phyloP scores from a whole-genome alignment of 2,888 invertebrate genomes.

The Drosophila hawaiiensis region DNA sequence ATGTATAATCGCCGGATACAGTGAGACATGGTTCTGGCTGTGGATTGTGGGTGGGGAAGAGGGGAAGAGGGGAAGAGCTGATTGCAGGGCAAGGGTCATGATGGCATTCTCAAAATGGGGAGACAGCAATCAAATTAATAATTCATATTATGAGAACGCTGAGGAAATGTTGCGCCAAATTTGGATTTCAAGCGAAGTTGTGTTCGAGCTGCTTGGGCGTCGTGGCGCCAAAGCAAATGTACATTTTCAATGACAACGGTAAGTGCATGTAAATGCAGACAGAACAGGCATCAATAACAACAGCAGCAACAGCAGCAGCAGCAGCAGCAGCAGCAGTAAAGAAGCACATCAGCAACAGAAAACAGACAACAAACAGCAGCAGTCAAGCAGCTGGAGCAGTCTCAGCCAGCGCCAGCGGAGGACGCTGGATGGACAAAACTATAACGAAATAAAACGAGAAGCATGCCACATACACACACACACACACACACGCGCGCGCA shows the following conservation, averaged over 20 bases:
- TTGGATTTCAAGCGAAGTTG: constrained; percentile 21
- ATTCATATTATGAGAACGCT: constrained; percentile 70
- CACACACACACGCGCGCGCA: constrained; percentile 9
- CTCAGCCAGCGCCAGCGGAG: constrained; percentile 5
- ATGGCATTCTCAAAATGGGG: constrained; percentile 16
- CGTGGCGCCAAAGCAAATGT: constrained; percentile 62
- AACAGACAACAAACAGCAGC: constrained; percentile 4
- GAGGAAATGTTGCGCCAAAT: constrained; percentile 56
- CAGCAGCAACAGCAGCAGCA: constrained; percentile 5
- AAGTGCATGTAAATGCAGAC: constrained; percentile 79
- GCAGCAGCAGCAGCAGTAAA: background rate
- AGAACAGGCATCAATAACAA: constrained; percentile 1
- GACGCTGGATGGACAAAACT: constrained; percentile 7
- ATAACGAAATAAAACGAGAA: constrained; percentile 43
- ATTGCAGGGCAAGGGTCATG: constrained; percentile 10
- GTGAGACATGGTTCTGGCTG: constrained; percentile 6
- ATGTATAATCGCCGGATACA: constrained; percentile 70
- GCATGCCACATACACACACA: constrained; percentile 24
- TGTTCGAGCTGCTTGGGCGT: constrained; percentile 3
- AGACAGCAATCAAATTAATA: constrained; percentile 77
- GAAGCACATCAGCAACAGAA: constrained; percentile 1
- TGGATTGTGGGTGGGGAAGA: no score
- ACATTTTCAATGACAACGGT: constrained; percentile 79
- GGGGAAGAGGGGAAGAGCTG: background rate
- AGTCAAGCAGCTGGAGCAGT: constrained; percentile 4